Conservation (phyloP, 2,113 vertebrate species). For the Barnardius zonarius region DNA sequence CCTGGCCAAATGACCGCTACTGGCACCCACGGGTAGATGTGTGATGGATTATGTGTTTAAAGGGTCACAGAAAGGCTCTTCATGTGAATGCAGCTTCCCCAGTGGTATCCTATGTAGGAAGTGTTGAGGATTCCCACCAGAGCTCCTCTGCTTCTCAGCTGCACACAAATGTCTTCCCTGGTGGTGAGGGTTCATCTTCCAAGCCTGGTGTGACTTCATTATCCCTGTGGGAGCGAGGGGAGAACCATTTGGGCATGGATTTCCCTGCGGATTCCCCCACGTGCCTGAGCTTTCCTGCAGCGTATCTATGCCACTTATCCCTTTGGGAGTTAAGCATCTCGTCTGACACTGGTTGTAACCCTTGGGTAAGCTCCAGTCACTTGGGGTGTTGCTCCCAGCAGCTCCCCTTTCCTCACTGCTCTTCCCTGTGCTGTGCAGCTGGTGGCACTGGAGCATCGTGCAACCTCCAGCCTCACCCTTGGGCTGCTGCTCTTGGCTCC, state of each 20-base stretch:
- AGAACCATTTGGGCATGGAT: neutral
- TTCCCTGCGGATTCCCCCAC: neutral
- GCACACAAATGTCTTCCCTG: neutral
- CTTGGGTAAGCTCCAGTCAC: neutral
- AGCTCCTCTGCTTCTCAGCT: neutral
- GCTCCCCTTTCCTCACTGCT: neutral
- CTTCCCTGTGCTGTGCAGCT: neutral
- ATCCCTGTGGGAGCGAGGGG: neutral
- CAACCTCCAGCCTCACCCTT: neutral
- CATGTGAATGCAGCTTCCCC: neutral
- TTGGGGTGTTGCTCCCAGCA: neutral
- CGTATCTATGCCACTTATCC: neutral
- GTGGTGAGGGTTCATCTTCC: neutral
- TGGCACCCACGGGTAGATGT: neutral
- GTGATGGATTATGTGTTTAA: neutral
- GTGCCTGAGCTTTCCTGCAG: neutral
- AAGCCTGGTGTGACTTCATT: neutral
- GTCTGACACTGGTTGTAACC: fast-evolving
- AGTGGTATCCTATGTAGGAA: neutral
- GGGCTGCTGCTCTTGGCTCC: neutral
- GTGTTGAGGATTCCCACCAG: neutral
- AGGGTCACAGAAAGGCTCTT: neutral
- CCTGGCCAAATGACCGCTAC: too few relatives aligned
- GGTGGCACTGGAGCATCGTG: neutral
- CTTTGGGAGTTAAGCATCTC: neutral